phyloP scores from a whole-genome alignment of 2,797 vertebrate genomes.

The Chiroxiphia lanceolata region DNA sequence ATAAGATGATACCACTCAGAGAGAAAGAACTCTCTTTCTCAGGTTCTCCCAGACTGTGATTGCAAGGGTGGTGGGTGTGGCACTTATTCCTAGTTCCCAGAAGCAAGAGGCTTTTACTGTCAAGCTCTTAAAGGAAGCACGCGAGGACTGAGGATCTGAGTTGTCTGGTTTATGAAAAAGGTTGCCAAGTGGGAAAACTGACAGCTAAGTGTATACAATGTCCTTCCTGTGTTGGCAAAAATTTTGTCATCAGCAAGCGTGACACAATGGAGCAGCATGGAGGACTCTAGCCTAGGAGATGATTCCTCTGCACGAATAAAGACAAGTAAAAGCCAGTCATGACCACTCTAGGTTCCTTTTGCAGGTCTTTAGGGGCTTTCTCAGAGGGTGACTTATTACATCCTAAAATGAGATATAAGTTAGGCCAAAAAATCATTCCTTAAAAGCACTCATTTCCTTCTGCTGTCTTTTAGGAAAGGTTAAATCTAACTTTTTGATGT shows the following conservation, averaged over 20 bases:
- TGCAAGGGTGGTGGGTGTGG: neutral
- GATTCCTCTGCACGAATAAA: neutral
- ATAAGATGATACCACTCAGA: neutral
- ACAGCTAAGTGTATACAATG: neutral
- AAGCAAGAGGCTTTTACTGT: neutral
- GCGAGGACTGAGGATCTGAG: neutral
- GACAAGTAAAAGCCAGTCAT: neutral
- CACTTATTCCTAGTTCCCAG: neutral
- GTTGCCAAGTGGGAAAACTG: neutral
- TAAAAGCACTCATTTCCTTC: neutral
- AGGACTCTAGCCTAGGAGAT: neutral
- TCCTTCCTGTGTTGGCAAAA: neutral
- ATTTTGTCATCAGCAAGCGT: neutral
- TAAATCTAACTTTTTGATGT: neutral
- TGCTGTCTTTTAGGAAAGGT: neutral
- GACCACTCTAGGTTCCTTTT: neutral
- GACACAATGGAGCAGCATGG: neutral
- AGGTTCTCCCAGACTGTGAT: neutral
- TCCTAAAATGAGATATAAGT: neutral
- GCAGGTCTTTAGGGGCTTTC: neutral
- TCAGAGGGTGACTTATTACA: neutral
- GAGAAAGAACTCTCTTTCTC: neutral
- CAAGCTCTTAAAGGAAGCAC: neutral
- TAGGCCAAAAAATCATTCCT: neutral
- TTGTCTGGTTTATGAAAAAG: neutral